A percentile compares a stretch with the other conserved stretches of the same genome.
These are phyloP conservation scores for Heliconius hewitsoni DNA, from an alignment of 1,140 invertebrate species.

Conservation along the genomic window DNA sequence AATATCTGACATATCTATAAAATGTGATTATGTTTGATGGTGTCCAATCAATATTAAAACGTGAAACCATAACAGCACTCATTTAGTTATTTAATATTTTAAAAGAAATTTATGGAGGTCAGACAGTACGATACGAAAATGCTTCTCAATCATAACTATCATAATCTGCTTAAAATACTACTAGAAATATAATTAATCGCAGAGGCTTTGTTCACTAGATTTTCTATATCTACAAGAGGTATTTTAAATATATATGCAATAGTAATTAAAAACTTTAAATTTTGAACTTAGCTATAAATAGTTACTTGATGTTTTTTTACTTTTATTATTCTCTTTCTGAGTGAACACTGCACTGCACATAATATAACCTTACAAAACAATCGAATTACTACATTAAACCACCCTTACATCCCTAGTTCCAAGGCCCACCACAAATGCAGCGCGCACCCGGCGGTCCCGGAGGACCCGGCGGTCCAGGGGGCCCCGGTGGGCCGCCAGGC, in stretches of 20 bases:
- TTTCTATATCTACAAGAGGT: too few relatives aligned
- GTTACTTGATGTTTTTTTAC: too few relatives aligned
- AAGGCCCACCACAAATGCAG: slow-evolving; percentile 87
- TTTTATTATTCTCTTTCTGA: too few relatives aligned
- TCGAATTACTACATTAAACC: too few relatives aligned
- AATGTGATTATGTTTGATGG: background rate
- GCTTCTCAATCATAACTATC: background rate
- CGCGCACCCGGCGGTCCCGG: slow-evolving; percentile 76
- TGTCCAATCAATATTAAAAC: background rate
- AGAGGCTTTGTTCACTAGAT: too few relatives aligned
- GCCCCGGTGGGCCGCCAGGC: slow-evolving; percentile 44
- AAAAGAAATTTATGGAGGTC: background rate
- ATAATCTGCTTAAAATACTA: background rate
- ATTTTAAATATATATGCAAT: too few relatives aligned
- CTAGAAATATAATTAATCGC: too few relatives aligned
- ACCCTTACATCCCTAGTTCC: slow-evolving; percentile 59
- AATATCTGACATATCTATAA: too few relatives aligned
- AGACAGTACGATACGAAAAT: background rate
- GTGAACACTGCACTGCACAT: too few relatives aligned
- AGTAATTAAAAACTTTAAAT: too few relatives aligned
- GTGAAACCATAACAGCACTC: background rate
- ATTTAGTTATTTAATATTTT: background rate
- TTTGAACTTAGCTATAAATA: too few relatives aligned
- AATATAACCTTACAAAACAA: background rate
- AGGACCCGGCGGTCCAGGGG: slow-evolving; percentile 24